Evolutionary conservation across 1,140 invertebrate species (phyloP), one percentile per base, ranked within the genome.

Genomic region (Galleria mellonella): DNA sequence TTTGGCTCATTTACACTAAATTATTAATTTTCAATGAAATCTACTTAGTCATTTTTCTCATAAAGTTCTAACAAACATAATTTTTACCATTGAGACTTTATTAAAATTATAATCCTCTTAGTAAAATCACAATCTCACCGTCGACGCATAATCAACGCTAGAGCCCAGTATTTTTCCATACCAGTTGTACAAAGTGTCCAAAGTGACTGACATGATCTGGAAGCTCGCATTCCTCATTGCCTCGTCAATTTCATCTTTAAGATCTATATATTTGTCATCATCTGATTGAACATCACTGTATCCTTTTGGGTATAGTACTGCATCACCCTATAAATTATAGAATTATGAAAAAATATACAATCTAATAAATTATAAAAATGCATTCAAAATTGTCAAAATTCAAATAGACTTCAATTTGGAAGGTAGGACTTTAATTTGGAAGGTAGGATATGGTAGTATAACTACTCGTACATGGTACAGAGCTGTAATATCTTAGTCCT

Each of bases 231-330:
- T 82, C 32, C 70, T 70, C 47, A 84, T 66, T 0, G 64, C 64
- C 40, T 84, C 79, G 0, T 82, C 79, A 8, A 84, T 62, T 27
- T 78, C 77, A 4, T 63, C 72, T 28, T 62, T 72, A 13, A 84
- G 32, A 32, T 84, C 79, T n/a, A 74, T 61, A 35, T 79, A 84
- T 38, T 76, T 74, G 23, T 84, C 79, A 12, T 84, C 79, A 39
- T 78, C 75, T 9, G 51, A 39, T 9, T 62, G 51, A 8, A 45
- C 9, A 2, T 78, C 72, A 2, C 62, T 59, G 31, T 72, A 81
- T 1, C 79, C 79, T 53, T 59, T 72, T 2, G 79, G 79, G 41
- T 72, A 79, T 1, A 83, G 38, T 1, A 83, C 63, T 17, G 77
- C 72, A 33, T 83, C 75, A 0, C 79, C 79, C 79, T 83, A 12